A percentile compares a stretch with the other conserved stretches of the same genome.
These are phyloP conservation scores for Ormyrus pomaceus DNA, from an alignment of 2,888 invertebrate genomes.

Conservation along the genomic window DNA sequence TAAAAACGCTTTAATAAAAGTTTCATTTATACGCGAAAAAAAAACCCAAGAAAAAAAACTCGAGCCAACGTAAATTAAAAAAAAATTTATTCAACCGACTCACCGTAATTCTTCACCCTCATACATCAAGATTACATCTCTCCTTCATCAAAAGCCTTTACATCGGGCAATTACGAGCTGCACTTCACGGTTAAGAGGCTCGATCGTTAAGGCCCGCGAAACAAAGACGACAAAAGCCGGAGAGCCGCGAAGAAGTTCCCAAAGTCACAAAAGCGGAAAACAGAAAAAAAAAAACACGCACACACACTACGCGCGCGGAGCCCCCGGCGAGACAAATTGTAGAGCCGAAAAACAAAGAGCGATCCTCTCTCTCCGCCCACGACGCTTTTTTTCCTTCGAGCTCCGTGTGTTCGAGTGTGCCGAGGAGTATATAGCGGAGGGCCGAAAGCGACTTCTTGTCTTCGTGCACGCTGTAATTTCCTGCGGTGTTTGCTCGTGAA, in stretches of 20 bases:
- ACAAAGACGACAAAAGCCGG: background rate
- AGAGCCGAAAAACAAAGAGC: constrained; percentile 30
- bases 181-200: constrained; percentile 1
- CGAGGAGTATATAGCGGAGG: background rate
- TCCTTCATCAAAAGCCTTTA: background rate
- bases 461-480: too few species aligned
- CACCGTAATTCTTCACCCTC: background rate
- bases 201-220: background rate
- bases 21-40: too few species aligned
- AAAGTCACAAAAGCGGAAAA: background rate
- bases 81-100: too few species aligned
- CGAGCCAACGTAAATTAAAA: too few species aligned
- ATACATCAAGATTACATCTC: constrained; percentile 1
- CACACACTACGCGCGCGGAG: background rate
- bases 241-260: background rate
- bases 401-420: background rate
- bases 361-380: constrained; percentile 27
- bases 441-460: too few species aligned
- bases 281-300: too few species aligned
- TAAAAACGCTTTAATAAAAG: too few species aligned
- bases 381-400: background rate
- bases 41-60: too few species aligned
- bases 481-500: too few species aligned
- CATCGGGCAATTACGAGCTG: background rate
- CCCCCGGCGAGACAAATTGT: constrained; percentile 16